Conservation (phyloP, 2,888 invertebrate genomes). For the Agrochola lota region DNA sequence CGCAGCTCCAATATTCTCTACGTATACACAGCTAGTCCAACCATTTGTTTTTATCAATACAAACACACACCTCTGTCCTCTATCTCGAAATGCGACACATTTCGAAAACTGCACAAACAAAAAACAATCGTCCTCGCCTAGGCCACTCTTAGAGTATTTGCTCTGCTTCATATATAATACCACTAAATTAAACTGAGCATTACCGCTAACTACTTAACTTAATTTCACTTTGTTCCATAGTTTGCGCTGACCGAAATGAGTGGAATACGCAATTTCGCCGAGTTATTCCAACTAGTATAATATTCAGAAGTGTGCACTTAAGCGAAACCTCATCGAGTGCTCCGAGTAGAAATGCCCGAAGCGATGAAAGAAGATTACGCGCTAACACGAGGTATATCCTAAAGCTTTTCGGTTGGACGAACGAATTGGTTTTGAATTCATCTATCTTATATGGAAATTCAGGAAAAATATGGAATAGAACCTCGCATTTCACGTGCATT, state of each 20-base stretch:
- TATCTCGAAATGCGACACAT: slow-evolving; percentile 27
- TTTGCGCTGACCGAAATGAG: slow-evolving; percentile 44
- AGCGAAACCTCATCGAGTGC: slow-evolving; percentile 60
- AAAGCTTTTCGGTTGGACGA: slow-evolving; percentile 71
- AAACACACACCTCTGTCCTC: slow-evolving; percentile 52
- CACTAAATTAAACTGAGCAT: slow-evolving; percentile 17
- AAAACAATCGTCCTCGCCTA: not conserved
- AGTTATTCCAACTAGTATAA: slow-evolving; percentile 43
- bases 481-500: slow-evolving; percentile 29
- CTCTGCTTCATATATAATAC: slow-evolving; percentile 24
- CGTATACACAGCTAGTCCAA: slow-evolving; percentile 39
- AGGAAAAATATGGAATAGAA: slow-evolving; percentile 54
- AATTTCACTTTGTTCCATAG: slow-evolving; percentile 44
- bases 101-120: slow-evolving; percentile 29
- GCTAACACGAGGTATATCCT: slow-evolving; percentile 68
- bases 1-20: slow-evolving; percentile 48
- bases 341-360: slow-evolving; percentile 59
- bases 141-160: not conserved
- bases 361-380: slow-evolving; percentile 74
- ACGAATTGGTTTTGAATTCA: slow-evolving; percentile 76
- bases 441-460: slow-evolving; percentile 66
- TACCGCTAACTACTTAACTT: slow-evolving; percentile 38
- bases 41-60: slow-evolving; percentile 56
- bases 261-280: slow-evolving; percentile 30
- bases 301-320: slow-evolving; percentile 29